phyloP scores from a whole-genome alignment of 2,888 invertebrate genomes.

The Chesias legatella region DNA sequence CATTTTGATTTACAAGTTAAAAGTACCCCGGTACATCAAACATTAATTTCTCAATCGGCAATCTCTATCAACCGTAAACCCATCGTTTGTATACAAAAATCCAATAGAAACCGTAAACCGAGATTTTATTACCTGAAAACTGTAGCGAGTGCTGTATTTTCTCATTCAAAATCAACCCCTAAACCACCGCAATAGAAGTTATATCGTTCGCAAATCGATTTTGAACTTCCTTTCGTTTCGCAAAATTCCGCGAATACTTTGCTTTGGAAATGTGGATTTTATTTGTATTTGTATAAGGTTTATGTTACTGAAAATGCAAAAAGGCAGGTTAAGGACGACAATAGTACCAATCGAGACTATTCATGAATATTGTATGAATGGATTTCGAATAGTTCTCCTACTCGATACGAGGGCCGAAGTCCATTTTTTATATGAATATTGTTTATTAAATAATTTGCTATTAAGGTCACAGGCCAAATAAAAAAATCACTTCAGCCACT shows the following conservation, averaged over 20 bases:
- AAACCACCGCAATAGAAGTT: slow-evolving; percentile 20
- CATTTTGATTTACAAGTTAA: no score
- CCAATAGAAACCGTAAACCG: slow-evolving; percentile 27
- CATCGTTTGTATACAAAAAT: slow-evolving; percentile 27
- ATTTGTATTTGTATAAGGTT: slow-evolving; percentile 6
- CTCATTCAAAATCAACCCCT: slow-evolving; percentile 19
- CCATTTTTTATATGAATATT: slow-evolving; percentile 33
- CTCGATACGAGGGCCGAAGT: slow-evolving; percentile 22
- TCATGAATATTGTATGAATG: slow-evolving; percentile 36
- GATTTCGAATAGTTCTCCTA: slow-evolving; percentile 31
- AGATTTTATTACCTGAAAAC: slow-evolving; percentile 24
- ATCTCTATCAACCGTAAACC: slow-evolving; percentile 12
- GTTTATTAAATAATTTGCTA: slow-evolving; percentile 26
- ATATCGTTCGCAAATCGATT: slow-evolving; percentile 19
- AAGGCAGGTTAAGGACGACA: slow-evolving; percentile 26
- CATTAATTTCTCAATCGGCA: neutral
- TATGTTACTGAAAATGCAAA: slow-evolving; percentile 7
- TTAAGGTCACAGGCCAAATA: no score
- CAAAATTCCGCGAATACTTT: slow-evolving; percentile 6
- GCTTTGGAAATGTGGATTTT: slow-evolving; percentile 13
- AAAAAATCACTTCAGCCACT: no score
- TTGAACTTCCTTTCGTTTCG: slow-evolving; percentile 21
- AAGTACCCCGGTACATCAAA: no score
- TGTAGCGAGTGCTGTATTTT: neutral
- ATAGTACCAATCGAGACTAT: slow-evolving; percentile 33